Base-by-base conservation (phyloP, 1,140 invertebrate genomes). In the Dendrolimus kikuchii region DNA sequence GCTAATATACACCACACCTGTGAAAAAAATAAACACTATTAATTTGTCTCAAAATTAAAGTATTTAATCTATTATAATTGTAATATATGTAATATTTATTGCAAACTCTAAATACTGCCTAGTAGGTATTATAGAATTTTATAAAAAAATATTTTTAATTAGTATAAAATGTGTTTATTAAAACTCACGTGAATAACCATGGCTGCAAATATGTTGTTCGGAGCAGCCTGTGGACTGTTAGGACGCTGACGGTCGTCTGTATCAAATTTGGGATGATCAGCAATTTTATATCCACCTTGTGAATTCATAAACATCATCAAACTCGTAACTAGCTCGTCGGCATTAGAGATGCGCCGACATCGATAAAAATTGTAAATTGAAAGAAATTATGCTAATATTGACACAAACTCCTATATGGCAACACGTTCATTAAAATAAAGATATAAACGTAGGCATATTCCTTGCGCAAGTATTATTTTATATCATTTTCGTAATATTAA, bases 241-340 rank as follows among this genome's bases (percentile, higher is more conserved):
- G 44, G 51, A 40, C 23, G 55, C 55, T 55, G 55, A 36, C 37
- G 42, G 38, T 42, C 62, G 56, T 57, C 56, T 68, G 56, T 57
- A 40, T 55, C 40, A 37, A 61, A 58, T 48, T 43, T 36, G 51
- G 55, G 49, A 59, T 49, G 51, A 63, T 57, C 56, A 58, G 49
- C 49, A 64, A 60, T 62, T 68, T 66, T 69, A 66, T 69, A 66
- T 47, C 44, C 64, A 54, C 45, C 43, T 54, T 56, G 38, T 57
- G 51, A 45, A 60, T 59, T 65, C 54, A 41, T 46, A 59, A 55
- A 44, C 50, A 23, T 51, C 41, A 23, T 42, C 40, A 58, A 51
- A 62, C 55, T 59, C 47, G 41, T 54, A 63, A 64, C 49, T 53
- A 54, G 62, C 52, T 53, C 43, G 44, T 46, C 7, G 40, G n/a